A percentile compares a stretch with the other conserved stretches of the same genome.
Conservation (phyloP, 2,888 invertebrate genomes). For the Xanthorhoe spadicearia region DNA sequence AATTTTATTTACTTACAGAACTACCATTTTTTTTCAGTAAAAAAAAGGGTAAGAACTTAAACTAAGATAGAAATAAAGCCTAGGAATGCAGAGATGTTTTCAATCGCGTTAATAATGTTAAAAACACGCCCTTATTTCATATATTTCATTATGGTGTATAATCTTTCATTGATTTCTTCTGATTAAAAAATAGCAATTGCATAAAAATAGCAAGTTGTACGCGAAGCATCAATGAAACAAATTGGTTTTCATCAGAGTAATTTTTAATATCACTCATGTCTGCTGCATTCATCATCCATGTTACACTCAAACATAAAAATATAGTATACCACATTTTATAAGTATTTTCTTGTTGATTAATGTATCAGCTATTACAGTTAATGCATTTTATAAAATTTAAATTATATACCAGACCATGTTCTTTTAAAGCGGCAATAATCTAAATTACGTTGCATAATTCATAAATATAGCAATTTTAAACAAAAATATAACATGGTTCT, state of each 20-base stretch:
- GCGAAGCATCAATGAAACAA: conserved; percentile 8
- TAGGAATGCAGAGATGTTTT: too few relatives aligned
- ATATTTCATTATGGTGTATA: background rate
- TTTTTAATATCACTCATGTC: conserved; percentile 23
- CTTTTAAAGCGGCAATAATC: conserved; percentile 30
- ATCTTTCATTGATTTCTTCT: background rate
- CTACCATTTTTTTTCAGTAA: too few relatives aligned
- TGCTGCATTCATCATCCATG: conserved; percentile 27
- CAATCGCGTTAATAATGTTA: too few relatives aligned
- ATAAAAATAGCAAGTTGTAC: background rate
- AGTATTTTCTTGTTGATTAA: conserved; percentile 28
- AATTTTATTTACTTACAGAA: too few relatives aligned
- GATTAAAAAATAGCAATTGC: background rate
- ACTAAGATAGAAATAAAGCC: too few relatives aligned
- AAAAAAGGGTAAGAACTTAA: too few relatives aligned
- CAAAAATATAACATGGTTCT: conserved; percentile 9
- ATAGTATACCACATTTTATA: conserved; percentile 22
- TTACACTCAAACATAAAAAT: conserved; percentile 19
- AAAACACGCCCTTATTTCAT: too few relatives aligned
- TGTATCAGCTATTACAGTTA: conserved; percentile 35
- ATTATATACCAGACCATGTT: conserved; percentile 34
- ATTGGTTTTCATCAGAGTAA: conserved; percentile 19
- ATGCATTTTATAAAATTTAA: conserved; percentile 43
- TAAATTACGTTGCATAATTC: conserved; percentile 29
- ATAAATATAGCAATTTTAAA: conserved; percentile 21